phyloP scores from a whole-genome alignment of 2,797 vertebrate species.

The Mus spretus region DNA sequence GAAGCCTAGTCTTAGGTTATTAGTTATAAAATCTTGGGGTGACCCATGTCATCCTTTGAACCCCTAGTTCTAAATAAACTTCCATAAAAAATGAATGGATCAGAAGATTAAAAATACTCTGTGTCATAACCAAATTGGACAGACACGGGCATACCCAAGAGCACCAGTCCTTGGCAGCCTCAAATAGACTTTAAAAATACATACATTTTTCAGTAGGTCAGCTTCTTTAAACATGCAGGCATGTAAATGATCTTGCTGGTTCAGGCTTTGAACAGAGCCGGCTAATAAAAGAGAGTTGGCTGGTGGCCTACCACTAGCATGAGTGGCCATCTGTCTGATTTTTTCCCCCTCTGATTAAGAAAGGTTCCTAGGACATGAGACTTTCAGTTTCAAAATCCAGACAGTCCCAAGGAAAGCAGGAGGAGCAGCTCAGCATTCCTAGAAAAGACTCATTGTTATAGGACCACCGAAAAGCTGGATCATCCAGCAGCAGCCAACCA shows the following conservation, averaged over 20 bases:
- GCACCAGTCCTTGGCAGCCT: conserved; percentile 11
- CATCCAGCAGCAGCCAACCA: background rate
- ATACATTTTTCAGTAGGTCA: conserved; percentile 31
- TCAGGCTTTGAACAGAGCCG: background rate
- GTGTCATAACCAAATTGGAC: background rate
- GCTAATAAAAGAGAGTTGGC: conserved; percentile 46
- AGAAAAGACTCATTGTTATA: conserved; percentile 54
- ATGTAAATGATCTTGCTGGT: conserved; percentile 3
- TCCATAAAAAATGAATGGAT: background rate
- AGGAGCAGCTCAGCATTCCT: background rate
- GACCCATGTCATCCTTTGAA: background rate
- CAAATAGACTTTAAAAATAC: conserved; percentile 40
- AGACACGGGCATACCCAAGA: background rate
- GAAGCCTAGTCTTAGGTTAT: background rate
- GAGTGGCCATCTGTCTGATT: conserved; percentile 56
- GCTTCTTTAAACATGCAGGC: background rate
- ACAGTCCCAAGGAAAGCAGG: conserved; percentile 44
- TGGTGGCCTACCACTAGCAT: conserved; percentile 22
- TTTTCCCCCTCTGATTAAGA: conserved; percentile 6
- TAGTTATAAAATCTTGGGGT: conserved; percentile 20
- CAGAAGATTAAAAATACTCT: conserved; percentile 45
- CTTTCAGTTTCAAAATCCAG: conserved; percentile 57
- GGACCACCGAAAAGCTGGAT: conserved; percentile 12
- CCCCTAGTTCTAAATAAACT: background rate
- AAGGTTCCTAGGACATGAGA: background rate